A percentile compares a stretch with the other conserved stretches of the same genome.
Conservation (phyloP, 2,113 vertebrate genomes). For the Merops nubicus region DNA sequence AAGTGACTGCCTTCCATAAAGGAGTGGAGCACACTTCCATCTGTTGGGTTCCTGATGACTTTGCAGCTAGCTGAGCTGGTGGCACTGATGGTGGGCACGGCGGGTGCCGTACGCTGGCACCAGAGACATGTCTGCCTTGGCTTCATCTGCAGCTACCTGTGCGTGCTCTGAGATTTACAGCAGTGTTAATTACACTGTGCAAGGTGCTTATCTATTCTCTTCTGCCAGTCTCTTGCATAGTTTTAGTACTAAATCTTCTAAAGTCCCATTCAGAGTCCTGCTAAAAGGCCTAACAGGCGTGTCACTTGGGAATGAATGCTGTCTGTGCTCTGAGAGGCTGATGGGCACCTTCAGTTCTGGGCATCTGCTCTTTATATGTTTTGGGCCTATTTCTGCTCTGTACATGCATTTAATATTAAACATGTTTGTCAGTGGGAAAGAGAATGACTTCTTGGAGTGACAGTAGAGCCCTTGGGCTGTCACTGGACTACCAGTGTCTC, state of each 20-base stretch:
- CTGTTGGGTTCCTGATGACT: accelerated
- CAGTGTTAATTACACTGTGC: background rate
- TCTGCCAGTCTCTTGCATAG: background rate
- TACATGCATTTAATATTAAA: background rate
- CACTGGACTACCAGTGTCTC: background rate
- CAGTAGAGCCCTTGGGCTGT: background rate
- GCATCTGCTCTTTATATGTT: background rate
- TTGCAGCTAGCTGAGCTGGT: background rate
- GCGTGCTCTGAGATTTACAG: background rate
- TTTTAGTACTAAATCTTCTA: background rate
- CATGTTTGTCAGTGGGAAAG: background rate
- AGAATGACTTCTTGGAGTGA: background rate
- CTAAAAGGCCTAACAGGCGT: background rate
- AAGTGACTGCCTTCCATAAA: background rate
- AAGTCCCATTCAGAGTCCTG: background rate
- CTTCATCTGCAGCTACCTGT: background rate
- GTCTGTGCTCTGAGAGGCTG: accelerated
- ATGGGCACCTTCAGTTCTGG: background rate
- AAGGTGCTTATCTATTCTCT: background rate
- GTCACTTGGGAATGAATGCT: background rate
- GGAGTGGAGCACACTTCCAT: background rate
- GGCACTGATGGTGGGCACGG: accelerated
- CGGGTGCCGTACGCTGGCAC: background rate
- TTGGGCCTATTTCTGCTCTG: background rate
- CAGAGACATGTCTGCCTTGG: background rate